phyloP scores from a whole-genome alignment of 37 sponge, comb jelly and placozoan genomes.

The Ephydatia muelleri region DNA sequence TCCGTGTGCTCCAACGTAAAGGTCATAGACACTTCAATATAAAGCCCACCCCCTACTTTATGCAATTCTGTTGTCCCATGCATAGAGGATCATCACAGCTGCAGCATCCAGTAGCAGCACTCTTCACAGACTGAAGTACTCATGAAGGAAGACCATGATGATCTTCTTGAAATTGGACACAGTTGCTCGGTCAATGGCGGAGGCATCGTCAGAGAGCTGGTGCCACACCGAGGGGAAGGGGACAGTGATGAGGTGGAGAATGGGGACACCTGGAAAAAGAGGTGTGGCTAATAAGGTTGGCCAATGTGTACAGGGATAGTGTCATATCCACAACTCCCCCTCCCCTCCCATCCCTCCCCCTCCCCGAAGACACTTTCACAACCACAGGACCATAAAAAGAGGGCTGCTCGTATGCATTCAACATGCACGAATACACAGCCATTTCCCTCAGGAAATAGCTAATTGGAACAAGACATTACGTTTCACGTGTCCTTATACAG shows the following conservation, averaged over 20 bases:
- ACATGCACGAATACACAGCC: not conserved
- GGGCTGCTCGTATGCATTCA: not conserved
- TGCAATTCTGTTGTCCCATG: too few species aligned
- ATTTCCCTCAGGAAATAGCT: not conserved
- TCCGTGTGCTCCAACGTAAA: not conserved
- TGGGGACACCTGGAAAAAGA: conserved; percentile 71
- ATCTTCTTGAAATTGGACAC: conserved; percentile 84
- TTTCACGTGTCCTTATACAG: too few species aligned
- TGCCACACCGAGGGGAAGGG: conserved; percentile 95
- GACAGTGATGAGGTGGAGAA: conserved; percentile 80
- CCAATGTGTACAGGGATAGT: too few species aligned
- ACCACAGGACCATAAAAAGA: too few species aligned
- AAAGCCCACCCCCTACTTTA: too few species aligned
- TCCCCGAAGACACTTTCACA: too few species aligned
- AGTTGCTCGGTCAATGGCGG: conserved; percentile 66
- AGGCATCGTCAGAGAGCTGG: conserved; percentile 60
- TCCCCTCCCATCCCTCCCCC: too few species aligned
- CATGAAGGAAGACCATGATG: conserved; percentile 79
- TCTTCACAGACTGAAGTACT: conserved; percentile 74
- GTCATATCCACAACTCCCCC: not conserved
- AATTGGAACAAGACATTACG: too few species aligned
- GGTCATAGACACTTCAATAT: too few species aligned
- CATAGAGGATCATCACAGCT: too few species aligned
- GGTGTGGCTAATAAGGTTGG: not conserved
- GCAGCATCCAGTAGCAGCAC: not conserved